These are phyloP conservation scores for Drosophila prostipennis DNA, from an alignment of 2,888 invertebrate genomes.

Conservation along the genomic window DNA sequence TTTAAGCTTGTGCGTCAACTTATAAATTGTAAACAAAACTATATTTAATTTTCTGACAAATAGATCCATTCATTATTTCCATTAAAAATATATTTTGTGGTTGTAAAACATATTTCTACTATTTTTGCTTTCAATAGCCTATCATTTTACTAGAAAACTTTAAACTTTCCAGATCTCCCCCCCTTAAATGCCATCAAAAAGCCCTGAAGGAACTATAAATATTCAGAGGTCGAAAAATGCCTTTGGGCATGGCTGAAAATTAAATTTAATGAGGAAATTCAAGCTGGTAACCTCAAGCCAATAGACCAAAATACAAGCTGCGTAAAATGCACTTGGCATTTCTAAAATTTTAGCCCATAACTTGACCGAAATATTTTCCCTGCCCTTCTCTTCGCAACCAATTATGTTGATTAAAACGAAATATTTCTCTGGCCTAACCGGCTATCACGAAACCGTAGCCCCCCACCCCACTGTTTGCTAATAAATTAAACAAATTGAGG, in stretches of 20 bases:
- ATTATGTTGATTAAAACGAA: conserved; percentile 44
- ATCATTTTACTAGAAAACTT: neutral
- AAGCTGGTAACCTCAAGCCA: neutral
- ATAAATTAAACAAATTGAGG: conserved; percentile 45
- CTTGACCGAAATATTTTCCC: conserved; percentile 25
- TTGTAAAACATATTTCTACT: too few species aligned
- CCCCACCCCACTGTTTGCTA: conserved; percentile 17
- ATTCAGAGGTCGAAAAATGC: conserved; percentile 17
- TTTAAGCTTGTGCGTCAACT: too few species aligned
- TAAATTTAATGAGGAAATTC: neutral
- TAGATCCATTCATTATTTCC: too few species aligned
- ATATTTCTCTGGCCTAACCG: conserved; percentile 8
- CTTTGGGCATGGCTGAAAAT: neutral
- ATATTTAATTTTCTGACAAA: too few species aligned
- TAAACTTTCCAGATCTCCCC: neutral
- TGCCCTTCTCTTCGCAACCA: conserved; percentile 11
- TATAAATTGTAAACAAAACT: too few species aligned
- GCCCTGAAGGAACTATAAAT: conserved; percentile 18
- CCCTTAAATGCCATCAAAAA: conserved; percentile 3
- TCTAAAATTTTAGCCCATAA: conserved; percentile 10
- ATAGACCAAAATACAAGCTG: neutral
- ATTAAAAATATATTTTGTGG: too few species aligned
- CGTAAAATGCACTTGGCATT: neutral
- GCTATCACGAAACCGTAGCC: neutral
- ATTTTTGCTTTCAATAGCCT: too few species aligned